Evolutionary conservation across 2,888 invertebrate species (phyloP), one percentile per base, ranked within the genome.

Genomic region (Parelbella ahira): DNA sequence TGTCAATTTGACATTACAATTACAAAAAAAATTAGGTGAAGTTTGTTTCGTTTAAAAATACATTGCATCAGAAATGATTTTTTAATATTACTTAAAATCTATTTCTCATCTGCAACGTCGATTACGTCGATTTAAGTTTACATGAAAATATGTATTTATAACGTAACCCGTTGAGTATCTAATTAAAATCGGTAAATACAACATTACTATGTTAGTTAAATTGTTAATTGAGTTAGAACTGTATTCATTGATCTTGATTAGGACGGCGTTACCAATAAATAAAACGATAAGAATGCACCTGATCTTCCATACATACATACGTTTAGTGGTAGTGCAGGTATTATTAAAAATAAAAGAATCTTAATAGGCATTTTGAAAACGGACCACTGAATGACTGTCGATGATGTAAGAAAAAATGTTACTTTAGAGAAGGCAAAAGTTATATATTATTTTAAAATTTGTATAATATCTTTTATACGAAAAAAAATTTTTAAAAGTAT

Each of bases 211-310:
- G 23, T 18, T 38, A 38, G 30, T 38, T 30, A 38, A 38, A 38
- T 11, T 30, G 38, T 30, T 23, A 30, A 38, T 23, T 10, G 30
- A 6, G 19, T 9, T 7, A 12, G 8, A 11, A 30, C 12, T 30
- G 7, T 18, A 30, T 19, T 18, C 24, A 5, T 30, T 30, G 32
- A 39, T 39, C 32, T 32, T 32, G 32, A 39, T 39, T 19, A 25
- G 2, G 11, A 11, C 18, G 38, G 24, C 25, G 25, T 10, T 19
- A 12, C 32, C 19, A 39, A 39, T 39, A 39, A 39, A 39, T 39
- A 39, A 38, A 30, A 8, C 9, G 39, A 39, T 32, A 39, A 39
- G 32, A 39, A 39, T 32, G 25, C 39, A 39, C 39, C 39, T 39
- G 39, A 39, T 24, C 24, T n/a, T n/a, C n/a, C n/a, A n/a, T n/a